These are phyloP conservation scores for Malacoraja senta DNA, from an alignment of 2,797 vertebrate genomes.

Conservation along the genomic window DNA sequence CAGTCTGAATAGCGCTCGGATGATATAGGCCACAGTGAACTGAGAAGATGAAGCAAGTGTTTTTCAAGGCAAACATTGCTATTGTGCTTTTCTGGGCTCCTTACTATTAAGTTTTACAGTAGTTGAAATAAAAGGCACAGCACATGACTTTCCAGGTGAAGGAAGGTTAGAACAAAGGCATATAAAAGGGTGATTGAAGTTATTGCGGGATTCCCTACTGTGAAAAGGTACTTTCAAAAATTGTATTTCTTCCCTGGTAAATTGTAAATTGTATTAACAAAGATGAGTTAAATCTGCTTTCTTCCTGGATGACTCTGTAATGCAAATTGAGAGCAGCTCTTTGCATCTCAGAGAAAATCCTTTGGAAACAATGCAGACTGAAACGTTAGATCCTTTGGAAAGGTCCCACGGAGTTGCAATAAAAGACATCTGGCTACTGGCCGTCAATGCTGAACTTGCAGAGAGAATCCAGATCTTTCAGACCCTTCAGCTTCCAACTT, in stretches of 20 bases:
- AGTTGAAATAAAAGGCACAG: too few relatives aligned
- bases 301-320: neutral
- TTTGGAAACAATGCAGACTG: neutral
- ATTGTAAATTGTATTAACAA: neutral
- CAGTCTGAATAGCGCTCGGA: too few relatives aligned
- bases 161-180: neutral
- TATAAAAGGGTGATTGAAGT: neutral
- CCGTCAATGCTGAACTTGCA: neutral
- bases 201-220: neutral
- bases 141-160: neutral
- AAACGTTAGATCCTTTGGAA: neutral
- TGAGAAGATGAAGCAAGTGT: too few relatives aligned
- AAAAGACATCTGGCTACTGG: neutral
- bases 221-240: neutral
- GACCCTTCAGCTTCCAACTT: neutral
- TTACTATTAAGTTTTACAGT: too few relatives aligned
- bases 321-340: neutral
- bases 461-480: neutral
- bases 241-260: neutral
- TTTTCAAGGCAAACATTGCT: too few relatives aligned
- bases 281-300: neutral
- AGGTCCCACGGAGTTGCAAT: neutral
- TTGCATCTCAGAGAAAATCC: neutral
- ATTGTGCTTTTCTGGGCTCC: too few relatives aligned
- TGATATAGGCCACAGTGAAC: too few relatives aligned